Evolutionary conservation across 2,888 invertebrate genomes (phyloP).

Genomic region (Melangyna quadrimaculata): DNA sequence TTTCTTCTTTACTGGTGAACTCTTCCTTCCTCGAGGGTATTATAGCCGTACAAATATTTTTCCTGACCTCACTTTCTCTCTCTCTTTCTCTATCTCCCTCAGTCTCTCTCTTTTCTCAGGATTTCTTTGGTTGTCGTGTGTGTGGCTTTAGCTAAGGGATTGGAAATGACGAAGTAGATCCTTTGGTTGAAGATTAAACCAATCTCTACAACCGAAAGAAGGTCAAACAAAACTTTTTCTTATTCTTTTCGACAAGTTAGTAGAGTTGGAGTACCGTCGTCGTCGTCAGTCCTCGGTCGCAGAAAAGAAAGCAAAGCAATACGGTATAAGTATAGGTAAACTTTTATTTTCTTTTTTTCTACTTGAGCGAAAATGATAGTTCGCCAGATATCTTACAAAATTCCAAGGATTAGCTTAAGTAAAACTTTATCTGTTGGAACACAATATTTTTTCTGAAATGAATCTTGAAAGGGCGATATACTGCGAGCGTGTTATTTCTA

Average conservation of each 20-base stretch:
- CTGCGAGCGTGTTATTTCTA: slow-evolving; percentile 24
- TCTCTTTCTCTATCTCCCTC: no score
- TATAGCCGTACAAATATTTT: slow-evolving; percentile 41
- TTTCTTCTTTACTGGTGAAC: slow-evolving; percentile 34
- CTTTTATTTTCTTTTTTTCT: slow-evolving; percentile 12
- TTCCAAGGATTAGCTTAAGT: slow-evolving; percentile 62
- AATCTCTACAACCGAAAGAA: slow-evolving; percentile 54
- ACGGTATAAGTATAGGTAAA: neutral
- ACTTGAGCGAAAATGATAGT: slow-evolving; percentile 8
- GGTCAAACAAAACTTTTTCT: slow-evolving; percentile 47
- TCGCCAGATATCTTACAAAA: slow-evolving; percentile 35
- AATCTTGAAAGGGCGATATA: slow-evolving; percentile 64
- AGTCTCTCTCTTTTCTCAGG: neutral
- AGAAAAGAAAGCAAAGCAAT: neutral
- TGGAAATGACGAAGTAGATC: slow-evolving; percentile 49
- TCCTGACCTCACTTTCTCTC: slow-evolving; percentile 38
- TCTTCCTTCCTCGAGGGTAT: slow-evolving; percentile 31
- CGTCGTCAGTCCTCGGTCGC: no score
- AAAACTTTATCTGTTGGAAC: slow-evolving; percentile 68
- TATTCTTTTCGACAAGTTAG: neutral
- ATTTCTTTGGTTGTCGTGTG: neutral
- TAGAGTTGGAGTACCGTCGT: neutral
- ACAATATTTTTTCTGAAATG: slow-evolving; percentile 62
- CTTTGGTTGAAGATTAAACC: slow-evolving; percentile 52
- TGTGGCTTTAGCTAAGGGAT: slow-evolving; percentile 10